Percentiles rank a stretch among this genome's conserved stretches.
phyloP scores from a whole-genome alignment of 2,113 vertebrate genomes.

The Megatriorchis doriae region DNA sequence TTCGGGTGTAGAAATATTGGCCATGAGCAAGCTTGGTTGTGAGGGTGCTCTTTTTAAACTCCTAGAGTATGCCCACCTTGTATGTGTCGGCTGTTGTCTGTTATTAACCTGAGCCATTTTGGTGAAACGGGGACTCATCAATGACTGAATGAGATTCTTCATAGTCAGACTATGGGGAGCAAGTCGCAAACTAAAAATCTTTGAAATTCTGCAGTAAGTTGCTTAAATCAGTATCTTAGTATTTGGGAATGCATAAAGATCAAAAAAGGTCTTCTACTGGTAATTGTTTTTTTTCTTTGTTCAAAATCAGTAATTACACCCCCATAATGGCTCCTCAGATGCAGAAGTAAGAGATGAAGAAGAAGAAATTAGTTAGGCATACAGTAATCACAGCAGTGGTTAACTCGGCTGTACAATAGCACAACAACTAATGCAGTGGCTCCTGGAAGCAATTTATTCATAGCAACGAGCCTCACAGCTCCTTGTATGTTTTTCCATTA shows the following conservation, averaged over 20 bases:
- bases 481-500: not conserved
- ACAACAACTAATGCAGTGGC: not conserved
- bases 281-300: not conserved
- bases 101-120: not conserved
- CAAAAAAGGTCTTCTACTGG: not conserved
- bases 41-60: not conserved
- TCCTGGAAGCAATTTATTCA: constrained; percentile 37
- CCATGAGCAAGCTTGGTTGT: not conserved
- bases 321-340: not conserved
- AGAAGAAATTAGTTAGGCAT: constrained; percentile 31
- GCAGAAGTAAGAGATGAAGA: constrained; percentile 3
- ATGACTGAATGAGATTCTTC: not conserved
- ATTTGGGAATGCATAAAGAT: not conserved
- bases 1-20: not conserved
- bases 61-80: not conserved
- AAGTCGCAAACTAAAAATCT: not conserved
- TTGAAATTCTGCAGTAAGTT: constrained; percentile 1
- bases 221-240: not conserved
- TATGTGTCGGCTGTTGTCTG: not conserved
- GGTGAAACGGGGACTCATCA: not conserved
- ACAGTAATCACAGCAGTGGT: not conserved
- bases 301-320: constrained; percentile 39
- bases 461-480: not conserved
- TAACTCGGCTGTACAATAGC: not conserved
- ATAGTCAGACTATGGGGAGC: not conserved